A percentile compares a stretch with the other conserved stretches of the same genome.
phyloP scores from a whole-genome alignment of 92 coral and sea anemone genomes.

The Pocillopora meandrina region DNA sequence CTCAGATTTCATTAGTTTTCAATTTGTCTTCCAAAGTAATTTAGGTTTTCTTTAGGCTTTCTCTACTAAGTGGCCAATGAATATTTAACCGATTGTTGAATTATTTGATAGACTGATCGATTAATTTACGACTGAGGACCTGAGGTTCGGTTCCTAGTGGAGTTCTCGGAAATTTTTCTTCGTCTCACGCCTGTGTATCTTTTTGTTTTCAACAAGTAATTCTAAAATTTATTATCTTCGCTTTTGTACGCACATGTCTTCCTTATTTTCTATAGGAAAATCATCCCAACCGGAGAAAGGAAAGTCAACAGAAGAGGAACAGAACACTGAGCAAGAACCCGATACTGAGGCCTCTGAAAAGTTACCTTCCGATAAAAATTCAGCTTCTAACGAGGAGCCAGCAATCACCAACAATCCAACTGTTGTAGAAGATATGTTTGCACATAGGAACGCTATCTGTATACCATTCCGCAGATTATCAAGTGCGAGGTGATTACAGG shows the following conservation, averaged over 20 bases:
- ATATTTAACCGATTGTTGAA: too few species aligned
- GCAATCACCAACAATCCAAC: slow-evolving; percentile 59
- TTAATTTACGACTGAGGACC: too few species aligned
- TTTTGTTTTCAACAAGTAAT: too few species aligned
- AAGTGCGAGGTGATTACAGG: slow-evolving; percentile 76
- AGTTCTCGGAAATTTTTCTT: too few species aligned
- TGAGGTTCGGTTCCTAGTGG: too few species aligned
- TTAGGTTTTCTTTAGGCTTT: too few species aligned
- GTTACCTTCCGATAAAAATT: slow-evolving; percentile 9
- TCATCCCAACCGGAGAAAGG: background rate
- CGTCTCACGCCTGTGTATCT: too few species aligned
- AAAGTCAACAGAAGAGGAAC: background rate
- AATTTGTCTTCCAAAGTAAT: too few species aligned
- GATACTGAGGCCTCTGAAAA: background rate
- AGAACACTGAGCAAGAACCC: background rate
- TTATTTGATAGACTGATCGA: too few species aligned
- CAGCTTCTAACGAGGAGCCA: slow-evolving; percentile 16
- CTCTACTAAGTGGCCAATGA: too few species aligned
- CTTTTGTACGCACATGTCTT: background rate
- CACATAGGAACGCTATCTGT: slow-evolving; percentile 80
- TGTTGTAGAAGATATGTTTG: slow-evolving; percentile 81
- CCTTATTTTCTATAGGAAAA: background rate
- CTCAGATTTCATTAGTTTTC: too few species aligned
- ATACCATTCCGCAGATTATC: slow-evolving; percentile 73
- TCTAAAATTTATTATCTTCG: too few species aligned